phyloP scores from a whole-genome alignment of 64 coral and sea anemone genomes.

The Montipora efflorescens region DNA sequence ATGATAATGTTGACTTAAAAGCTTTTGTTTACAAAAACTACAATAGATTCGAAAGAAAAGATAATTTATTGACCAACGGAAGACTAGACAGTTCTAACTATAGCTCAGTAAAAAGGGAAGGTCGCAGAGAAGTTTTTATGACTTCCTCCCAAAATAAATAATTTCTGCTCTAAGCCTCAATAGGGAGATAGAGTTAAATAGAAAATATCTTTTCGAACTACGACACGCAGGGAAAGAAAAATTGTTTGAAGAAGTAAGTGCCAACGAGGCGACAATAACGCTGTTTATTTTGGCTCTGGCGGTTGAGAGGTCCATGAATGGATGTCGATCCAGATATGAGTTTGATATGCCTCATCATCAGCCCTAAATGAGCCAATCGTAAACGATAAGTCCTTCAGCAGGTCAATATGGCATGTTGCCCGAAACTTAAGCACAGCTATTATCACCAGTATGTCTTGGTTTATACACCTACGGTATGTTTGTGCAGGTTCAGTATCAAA shows the following conservation, averaged over 20 bases:
- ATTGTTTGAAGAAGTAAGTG: background rate
- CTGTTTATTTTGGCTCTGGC: background rate
- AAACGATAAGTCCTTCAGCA: background rate
- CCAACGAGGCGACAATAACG: background rate
- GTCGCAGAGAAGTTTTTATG: background rate
- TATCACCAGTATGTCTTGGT: too few relatives aligned
- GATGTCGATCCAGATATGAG: background rate
- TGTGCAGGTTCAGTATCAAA: background rate
- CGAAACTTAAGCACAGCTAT: background rate
- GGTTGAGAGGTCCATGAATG: background rate
- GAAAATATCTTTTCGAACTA: background rate
- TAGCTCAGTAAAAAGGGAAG: background rate
- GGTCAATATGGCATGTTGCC: background rate
- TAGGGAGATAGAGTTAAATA: background rate
- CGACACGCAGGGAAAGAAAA: background rate
- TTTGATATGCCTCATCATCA: background rate
- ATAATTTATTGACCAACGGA: background rate
- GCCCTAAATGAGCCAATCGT: background rate
- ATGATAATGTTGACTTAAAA: conserved; percentile 15
- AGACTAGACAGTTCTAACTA: background rate
- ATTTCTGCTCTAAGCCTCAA: background rate
- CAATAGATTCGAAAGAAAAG: background rate
- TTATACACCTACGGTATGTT: too few relatives aligned
- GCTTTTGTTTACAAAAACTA: background rate
- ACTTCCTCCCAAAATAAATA: background rate